Percentiles rank a stretch among this genome's conserved stretches.
These are phyloP conservation scores for Leptocoma aspasia DNA, from an alignment of 2,113 vertebrate species.

Conservation along the genomic window DNA sequence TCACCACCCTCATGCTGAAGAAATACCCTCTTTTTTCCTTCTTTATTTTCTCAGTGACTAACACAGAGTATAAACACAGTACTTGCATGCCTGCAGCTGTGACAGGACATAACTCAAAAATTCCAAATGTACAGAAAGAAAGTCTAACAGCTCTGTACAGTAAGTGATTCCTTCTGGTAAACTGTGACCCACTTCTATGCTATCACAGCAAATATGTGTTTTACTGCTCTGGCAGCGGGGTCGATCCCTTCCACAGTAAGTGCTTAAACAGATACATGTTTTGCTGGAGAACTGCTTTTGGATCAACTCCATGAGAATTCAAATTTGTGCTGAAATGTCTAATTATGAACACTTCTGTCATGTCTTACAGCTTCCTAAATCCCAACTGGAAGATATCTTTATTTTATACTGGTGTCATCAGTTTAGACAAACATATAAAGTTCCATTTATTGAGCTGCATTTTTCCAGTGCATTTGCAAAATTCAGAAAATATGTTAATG, in stretches of 20 bases:
- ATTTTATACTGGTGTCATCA: not conserved
- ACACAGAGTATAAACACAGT: not conserved
- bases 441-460: not conserved
- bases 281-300: not conserved
- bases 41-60: not conserved
- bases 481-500: conserved; percentile 3
- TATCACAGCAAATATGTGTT: not conserved
- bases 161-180: not conserved
- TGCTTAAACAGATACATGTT: not conserved
- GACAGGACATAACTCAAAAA: not conserved
- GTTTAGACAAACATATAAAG: not conserved
- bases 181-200: not conserved
- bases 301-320: not conserved
- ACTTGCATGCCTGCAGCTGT: not conserved
- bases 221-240: not conserved
- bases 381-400: conserved; percentile 11
- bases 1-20: not conserved
- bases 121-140: not conserved
- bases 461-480: not conserved
- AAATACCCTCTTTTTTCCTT: not conserved
- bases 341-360: not conserved
- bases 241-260: not conserved
- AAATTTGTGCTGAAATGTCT: not conserved
- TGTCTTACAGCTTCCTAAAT: not conserved
- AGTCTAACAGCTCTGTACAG: not conserved